These are phyloP conservation scores for Abscondita cerata DNA, from an alignment of 2,888 invertebrate species.

Conservation along the genomic window DNA sequence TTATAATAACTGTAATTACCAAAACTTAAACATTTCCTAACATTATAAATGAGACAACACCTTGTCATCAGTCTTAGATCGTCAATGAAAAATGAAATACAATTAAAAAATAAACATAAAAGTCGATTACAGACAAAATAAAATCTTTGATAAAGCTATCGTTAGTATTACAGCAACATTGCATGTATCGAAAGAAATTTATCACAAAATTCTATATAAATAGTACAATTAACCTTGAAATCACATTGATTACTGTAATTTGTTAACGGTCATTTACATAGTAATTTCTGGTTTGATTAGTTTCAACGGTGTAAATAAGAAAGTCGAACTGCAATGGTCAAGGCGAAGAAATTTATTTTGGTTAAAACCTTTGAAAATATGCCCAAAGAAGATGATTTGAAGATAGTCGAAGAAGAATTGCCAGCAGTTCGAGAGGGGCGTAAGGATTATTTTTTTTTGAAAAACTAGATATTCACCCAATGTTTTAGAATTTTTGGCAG, in stretches of 20 bases:
- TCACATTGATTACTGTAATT: conserved; percentile 1
- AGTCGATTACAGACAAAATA: too few species aligned
- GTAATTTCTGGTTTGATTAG: not conserved
- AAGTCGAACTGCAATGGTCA: conserved; percentile 55
- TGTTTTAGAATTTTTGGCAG: conserved; percentile 68
- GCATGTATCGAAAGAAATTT: too few species aligned
- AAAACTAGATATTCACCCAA: too few species aligned
- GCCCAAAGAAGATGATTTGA: conserved; percentile 70
- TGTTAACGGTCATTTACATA: not conserved
- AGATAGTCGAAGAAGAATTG: conserved; percentile 72
- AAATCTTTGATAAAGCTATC: too few species aligned
- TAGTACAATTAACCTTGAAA: not conserved
- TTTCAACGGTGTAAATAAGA: conserved; percentile 13
- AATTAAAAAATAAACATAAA: too few species aligned
- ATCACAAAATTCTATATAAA: too few species aligned
- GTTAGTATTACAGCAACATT: too few species aligned
- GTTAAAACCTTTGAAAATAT: conserved; percentile 70
- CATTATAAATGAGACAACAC: too few species aligned
- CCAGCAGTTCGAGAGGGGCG: conserved; percentile 72
- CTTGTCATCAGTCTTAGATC: too few species aligned
- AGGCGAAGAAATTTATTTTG: conserved; percentile 69
- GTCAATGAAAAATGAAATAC: too few species aligned
- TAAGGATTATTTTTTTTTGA: conserved; percentile 49
- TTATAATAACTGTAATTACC: too few species aligned
- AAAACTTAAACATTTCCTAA: too few species aligned